A percentile compares a stretch with the other conserved stretches of the same genome.
Conservation (phyloP, 2,797 vertebrate species). For the Poecilia gillii region DNA sequence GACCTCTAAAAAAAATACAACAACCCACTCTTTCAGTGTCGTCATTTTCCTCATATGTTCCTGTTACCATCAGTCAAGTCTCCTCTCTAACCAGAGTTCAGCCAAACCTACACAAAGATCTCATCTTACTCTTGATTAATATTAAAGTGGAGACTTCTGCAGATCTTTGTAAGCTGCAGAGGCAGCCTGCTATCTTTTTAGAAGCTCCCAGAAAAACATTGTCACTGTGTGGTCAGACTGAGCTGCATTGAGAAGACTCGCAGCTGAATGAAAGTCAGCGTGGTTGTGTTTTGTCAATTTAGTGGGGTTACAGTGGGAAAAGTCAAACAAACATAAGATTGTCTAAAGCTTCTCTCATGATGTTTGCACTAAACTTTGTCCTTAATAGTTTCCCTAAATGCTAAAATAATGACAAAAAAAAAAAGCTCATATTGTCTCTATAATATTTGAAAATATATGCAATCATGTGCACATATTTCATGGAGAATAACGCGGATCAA, state of each 20-base stretch:
- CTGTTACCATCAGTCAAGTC: slow-evolving; percentile 44
- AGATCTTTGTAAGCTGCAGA: slow-evolving; percentile 74
- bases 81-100: slow-evolving; percentile 44
- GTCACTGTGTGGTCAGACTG: slow-evolving; percentile 80
- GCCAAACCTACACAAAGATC: slow-evolving; percentile 62
- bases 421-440: slow-evolving; percentile 4
- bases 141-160: slow-evolving; percentile 60
- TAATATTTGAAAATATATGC: slow-evolving; percentile 14
- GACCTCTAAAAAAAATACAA: neutral
- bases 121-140: slow-evolving; percentile 75
- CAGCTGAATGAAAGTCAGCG: slow-evolving; percentile 80
- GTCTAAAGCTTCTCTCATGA: slow-evolving; percentile 72
- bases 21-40: slow-evolving; percentile 8
- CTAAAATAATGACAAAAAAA: neutral
- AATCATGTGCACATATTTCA: neutral
- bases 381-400: neutral
- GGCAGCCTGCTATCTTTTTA: slow-evolving; percentile 65
- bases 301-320: slow-evolving; percentile 68
- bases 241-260: slow-evolving; percentile 69
- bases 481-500: neutral
- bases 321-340: slow-evolving; percentile 74
- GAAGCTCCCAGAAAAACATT: slow-evolving; percentile 79
- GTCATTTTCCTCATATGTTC: slow-evolving; percentile 46
- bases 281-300: slow-evolving; percentile 82
- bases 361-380: neutral